Percentiles rank a stretch among this genome's conserved stretches.
Conservation (phyloP, 2,797 vertebrate species). For the Leptoclinus maculatus region DNA sequence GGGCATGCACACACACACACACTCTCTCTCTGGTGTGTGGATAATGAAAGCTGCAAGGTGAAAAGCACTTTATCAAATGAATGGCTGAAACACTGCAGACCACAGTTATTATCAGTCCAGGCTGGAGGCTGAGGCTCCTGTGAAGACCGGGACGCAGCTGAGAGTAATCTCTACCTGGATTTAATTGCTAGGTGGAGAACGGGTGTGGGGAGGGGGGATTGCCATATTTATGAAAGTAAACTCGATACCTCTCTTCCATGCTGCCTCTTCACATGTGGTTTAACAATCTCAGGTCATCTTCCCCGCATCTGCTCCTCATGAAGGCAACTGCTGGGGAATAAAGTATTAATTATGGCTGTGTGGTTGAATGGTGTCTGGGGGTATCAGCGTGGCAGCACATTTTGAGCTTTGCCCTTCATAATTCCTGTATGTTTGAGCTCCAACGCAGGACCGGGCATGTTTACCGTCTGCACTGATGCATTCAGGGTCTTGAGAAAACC, state of each 20-base stretch:
- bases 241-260: constrained; percentile 75
- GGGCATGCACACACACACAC: constrained; percentile 34
- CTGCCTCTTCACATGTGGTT: constrained; percentile 85
- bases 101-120: constrained; percentile 81
- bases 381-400: constrained; percentile 79
- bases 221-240: constrained; percentile 87
- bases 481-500: constrained; percentile 57
- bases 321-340: constrained; percentile 83
- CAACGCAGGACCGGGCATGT: constrained; percentile 81
- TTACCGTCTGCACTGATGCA: constrained; percentile 68
- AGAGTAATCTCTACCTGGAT: constrained; percentile 85
- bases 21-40: constrained; percentile 49
- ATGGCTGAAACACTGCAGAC: constrained; percentile 78
- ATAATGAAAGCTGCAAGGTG: constrained; percentile 81
- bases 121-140: constrained; percentile 79
- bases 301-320: constrained; percentile 82
- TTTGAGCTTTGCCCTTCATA: constrained; percentile 84
- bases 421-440: constrained; percentile 81
- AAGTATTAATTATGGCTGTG: constrained; percentile 89
- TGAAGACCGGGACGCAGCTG: constrained; percentile 77
- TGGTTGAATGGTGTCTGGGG: constrained; percentile 83
- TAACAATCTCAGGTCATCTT: constrained; percentile 83
- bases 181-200: constrained; percentile 80
- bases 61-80: constrained; percentile 82
- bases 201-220: constrained; percentile 72